Conservation (phyloP, 2,888 invertebrate species). For the Meta bourneti region DNA sequence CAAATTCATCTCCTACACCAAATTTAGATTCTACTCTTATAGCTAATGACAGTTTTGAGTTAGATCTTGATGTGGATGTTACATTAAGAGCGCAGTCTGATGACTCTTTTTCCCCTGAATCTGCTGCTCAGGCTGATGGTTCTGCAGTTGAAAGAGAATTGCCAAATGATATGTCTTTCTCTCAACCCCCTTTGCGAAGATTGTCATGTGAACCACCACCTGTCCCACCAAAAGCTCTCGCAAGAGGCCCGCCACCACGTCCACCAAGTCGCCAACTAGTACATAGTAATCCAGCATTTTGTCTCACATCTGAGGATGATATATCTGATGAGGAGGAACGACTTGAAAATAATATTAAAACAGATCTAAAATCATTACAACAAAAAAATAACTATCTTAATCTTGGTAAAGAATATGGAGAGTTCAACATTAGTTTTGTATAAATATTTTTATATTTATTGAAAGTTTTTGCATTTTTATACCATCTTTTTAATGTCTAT, state of each 20-base stretch:
- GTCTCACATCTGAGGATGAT: slow-evolving; percentile 73
- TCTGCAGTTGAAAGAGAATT: slow-evolving; percentile 63
- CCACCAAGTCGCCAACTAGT: slow-evolving; percentile 74
- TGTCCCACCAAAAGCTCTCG: slow-evolving; percentile 86
- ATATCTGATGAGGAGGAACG: slow-evolving; percentile 55
- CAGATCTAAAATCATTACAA: slow-evolving; percentile 25
- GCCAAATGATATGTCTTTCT: slow-evolving; percentile 50
- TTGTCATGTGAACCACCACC: slow-evolving; percentile 84
- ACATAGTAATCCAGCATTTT: slow-evolving; percentile 66
- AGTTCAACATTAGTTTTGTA: slow-evolving; percentile 76
- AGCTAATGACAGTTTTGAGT: slow-evolving; percentile 71
- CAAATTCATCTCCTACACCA: slow-evolving; percentile 57
- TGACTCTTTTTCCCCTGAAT: slow-evolving; percentile 68
- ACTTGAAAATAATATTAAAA: slow-evolving; percentile 39
- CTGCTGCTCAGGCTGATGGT: slow-evolving; percentile 32
- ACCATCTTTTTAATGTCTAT: not conserved
- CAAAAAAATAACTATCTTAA: slow-evolving; percentile 56
- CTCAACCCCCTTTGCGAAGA: slow-evolving; percentile 59
- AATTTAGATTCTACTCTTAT: slow-evolving; percentile 69
- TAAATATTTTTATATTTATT: not conserved
- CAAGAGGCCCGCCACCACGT: slow-evolving; percentile 75
- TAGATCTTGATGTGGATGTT: slow-evolving; percentile 74
- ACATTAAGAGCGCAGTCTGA: slow-evolving; percentile 71
- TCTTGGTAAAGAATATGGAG: slow-evolving; percentile 67
- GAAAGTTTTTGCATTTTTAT: not conserved